Percentiles rank a stretch among this genome's conserved stretches.
These are phyloP conservation scores for Rhopalosiphum maidis DNA, from an alignment of 1,140 invertebrate species.

Conservation along the genomic window DNA sequence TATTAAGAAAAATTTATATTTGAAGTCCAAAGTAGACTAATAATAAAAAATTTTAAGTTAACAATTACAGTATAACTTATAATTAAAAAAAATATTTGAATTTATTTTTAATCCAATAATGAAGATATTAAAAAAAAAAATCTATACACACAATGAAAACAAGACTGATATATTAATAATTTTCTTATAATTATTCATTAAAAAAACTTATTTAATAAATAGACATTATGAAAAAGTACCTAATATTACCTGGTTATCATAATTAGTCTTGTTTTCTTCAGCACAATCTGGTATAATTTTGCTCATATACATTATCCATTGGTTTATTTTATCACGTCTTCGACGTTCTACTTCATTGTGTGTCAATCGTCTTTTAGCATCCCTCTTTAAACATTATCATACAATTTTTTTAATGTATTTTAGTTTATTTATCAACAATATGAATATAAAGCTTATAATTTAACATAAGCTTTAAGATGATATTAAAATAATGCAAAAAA, in stretches of 20 bases:
- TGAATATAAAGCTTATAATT: neutral
- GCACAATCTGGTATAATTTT: constrained; percentile 69
- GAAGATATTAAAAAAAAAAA: neutral
- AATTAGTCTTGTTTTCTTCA: constrained; percentile 66
- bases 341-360: constrained; percentile 70
- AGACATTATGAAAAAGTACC: neutral
- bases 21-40: neutral
- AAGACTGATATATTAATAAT: neutral
- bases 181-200: neutral
- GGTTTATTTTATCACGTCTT: constrained; percentile 74
- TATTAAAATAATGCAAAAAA: neutral
- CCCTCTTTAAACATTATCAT: constrained; percentile 61
- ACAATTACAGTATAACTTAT: neutral
- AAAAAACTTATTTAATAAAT: neutral
- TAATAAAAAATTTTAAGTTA: neutral
- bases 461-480: neutral
- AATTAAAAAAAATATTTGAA: neutral
- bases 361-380: constrained; percentile 67
- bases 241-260: constrained; percentile 66
- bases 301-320: constrained; percentile 76
- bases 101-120: neutral
- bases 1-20: neutral
- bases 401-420: neutral
- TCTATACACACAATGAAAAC: neutral
- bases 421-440: neutral